Evolutionary conservation across 1,140 invertebrate genomes (phyloP), one percentile per base, ranked within the genome.

Genomic region (Drosophila aff.): DNA sequence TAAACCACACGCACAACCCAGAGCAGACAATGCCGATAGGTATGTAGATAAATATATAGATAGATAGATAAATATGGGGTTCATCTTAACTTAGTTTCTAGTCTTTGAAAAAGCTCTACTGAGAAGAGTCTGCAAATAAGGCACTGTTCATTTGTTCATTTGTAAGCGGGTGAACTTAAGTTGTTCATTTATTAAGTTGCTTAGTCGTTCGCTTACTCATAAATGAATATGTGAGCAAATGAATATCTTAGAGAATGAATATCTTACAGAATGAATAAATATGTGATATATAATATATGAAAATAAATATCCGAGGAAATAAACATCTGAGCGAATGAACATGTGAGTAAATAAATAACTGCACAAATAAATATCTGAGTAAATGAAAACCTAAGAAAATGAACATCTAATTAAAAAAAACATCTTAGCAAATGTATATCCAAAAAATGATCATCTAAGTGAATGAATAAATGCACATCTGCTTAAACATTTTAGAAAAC

Each of bases 1-100:
- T 6, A 28, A 52, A 64, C 75, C 58, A 63, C 52, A 28, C 64
- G 67, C 64, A 71, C 67, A 68, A 50, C 67, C 64, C 23, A 74
- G 61, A 62, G 53, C 38, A 59, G 21, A 63, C 46, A 47, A 74
- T 13, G 60, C 11, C 36, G 33, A 66, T 33, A 62, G 33, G 76
- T 31, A 71, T 59, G 46, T 38, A 13, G 13, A 38, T 11, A 13
- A 10, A 38, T 38, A 38, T 38, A 38, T 5, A 38, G 36, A 38
- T 38, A 38, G 36, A 38, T 38, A 38, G 36, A 13, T 38, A 38
- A 13, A 57, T 36, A 52, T 8, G 6, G 28, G n/a, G 31, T 21
- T 53, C 8, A 15, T 15, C 13, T 0, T 53, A 21, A 15, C 11
- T 36, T 53, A 4, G 18, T 13, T 18, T 4, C 3, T 18, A 18